Percentiles rank a stretch among this genome's conserved stretches.
Conservation (phyloP, 1,140 invertebrate species). For the Reticulitermes speratus region DNA sequence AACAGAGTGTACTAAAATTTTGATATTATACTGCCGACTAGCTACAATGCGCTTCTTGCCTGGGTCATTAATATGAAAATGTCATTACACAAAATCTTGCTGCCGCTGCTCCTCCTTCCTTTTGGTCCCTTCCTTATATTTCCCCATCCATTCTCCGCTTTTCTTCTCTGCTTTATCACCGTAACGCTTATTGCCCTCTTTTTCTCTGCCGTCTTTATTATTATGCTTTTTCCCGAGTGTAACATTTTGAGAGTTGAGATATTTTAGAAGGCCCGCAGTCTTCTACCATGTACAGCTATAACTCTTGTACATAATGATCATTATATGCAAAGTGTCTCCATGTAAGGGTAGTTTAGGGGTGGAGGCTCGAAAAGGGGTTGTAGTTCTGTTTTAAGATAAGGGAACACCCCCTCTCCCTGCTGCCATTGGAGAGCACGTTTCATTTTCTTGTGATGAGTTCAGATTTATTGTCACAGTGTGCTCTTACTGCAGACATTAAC, state of each 20-base stretch:
- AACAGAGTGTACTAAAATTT: constrained; percentile 6
- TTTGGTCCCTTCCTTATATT: background rate
- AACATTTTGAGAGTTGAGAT: constrained; percentile 28
- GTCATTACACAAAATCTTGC: constrained; percentile 29
- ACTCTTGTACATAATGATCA: constrained; percentile 25
- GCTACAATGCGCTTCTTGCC: constrained; percentile 1
- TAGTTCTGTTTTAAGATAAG: constrained; percentile 13
- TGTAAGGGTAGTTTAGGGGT: constrained; percentile 7
- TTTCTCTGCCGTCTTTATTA: constrained; percentile 2
- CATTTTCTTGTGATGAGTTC: constrained; percentile 18
- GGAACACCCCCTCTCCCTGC: background rate
- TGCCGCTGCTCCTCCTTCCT: background rate
- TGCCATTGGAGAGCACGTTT: constrained; percentile 14
- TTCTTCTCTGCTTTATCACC: constrained; percentile 20
- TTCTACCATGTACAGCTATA: constrained; percentile 7
- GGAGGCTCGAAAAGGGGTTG: constrained; percentile 5
- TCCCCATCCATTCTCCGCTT: background rate
- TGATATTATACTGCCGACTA: background rate
- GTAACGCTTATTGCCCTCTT: constrained; percentile 24
- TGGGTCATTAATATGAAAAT: constrained; percentile 28
- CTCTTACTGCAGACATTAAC: background rate
- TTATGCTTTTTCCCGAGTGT: constrained; percentile 29
- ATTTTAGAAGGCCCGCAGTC: background rate
- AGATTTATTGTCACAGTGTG: constrained; percentile 8
- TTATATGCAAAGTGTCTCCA: constrained; percentile 29